Conservation (phyloP, 2,113 vertebrate genomes). For the Verasper variegatus region DNA sequence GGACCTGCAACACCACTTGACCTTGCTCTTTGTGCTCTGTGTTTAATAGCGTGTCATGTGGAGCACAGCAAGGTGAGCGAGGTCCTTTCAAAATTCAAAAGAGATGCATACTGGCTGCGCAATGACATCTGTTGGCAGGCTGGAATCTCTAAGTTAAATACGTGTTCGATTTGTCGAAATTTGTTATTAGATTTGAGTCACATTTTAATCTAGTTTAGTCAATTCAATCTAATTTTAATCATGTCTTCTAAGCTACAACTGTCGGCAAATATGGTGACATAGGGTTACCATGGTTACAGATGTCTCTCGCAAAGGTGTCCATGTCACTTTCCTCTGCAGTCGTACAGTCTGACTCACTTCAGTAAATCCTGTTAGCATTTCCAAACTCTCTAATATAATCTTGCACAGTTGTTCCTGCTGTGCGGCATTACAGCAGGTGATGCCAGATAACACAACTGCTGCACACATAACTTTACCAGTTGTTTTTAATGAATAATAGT, state of each 20-base stretch:
- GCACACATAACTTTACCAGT: not conserved
- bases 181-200: too few species aligned
- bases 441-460: not conserved
- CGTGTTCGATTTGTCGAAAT: too few species aligned
- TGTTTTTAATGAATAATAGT: not conserved
- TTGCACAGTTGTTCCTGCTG: not conserved
- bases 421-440: not conserved
- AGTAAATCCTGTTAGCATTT: not conserved
- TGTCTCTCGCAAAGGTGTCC: not conserved
- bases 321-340: not conserved
- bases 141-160: not conserved
- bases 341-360: not conserved
- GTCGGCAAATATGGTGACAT: not conserved
- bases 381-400: not conserved
- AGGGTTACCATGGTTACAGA: not conserved
- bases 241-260: not conserved
- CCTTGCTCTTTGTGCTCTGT: not conserved
- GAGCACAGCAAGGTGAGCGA: slow-evolving; percentile 10
- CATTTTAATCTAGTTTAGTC: not conserved
- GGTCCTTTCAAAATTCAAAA: not conserved
- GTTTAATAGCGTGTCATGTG: slow-evolving; percentile 20
- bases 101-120: slow-evolving; percentile 17
- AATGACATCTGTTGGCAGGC: slow-evolving; percentile 31
- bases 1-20: not conserved
- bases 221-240: not conserved